Evolutionary conservation across 2,888 invertebrate species (phyloP).

Genomic region (Harpalus rubripes): DNA sequence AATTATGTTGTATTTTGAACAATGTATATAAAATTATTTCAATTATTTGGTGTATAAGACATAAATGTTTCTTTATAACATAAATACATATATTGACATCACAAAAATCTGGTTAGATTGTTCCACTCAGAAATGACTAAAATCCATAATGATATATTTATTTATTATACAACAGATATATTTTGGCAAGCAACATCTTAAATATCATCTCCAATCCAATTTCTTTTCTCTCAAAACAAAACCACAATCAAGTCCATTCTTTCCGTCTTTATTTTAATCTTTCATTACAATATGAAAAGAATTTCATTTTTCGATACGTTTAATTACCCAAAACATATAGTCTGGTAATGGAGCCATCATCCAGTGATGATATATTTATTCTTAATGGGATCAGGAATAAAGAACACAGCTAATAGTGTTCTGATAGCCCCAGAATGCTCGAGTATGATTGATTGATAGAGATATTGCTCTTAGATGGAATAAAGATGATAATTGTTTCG

Average conservation of each 20-base stretch:
- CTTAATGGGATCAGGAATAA: slow-evolving; percentile 48
- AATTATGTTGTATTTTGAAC: neutral
- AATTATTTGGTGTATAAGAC: too few species aligned
- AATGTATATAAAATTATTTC: neutral
- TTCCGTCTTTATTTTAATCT: neutral
- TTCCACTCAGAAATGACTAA: too few species aligned
- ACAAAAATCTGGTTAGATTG: too few species aligned
- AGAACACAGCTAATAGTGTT: slow-evolving; percentile 32
- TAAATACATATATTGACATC: too few species aligned
- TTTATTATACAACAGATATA: neutral
- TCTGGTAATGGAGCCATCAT: slow-evolving; percentile 25
- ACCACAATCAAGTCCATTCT: slow-evolving; percentile 7
- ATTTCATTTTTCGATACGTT: slow-evolving; percentile 16
- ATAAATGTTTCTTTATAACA: too few species aligned
- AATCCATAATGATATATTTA: too few species aligned
- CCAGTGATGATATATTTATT: slow-evolving; percentile 39
- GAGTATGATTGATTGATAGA: slow-evolving; percentile 25
- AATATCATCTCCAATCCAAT: too few species aligned
- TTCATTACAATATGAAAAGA: slow-evolving; percentile 53
- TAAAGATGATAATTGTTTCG: neutral
- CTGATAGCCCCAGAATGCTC: neutral
- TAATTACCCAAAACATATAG: slow-evolving; percentile 37
- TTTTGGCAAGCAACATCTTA: too few species aligned
- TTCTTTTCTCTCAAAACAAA: slow-evolving; percentile 9
- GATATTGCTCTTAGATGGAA: slow-evolving; percentile 22